Evolutionary conservation across 2,888 invertebrate species (phyloP).

Genomic region (Dusona sp.): DNA sequence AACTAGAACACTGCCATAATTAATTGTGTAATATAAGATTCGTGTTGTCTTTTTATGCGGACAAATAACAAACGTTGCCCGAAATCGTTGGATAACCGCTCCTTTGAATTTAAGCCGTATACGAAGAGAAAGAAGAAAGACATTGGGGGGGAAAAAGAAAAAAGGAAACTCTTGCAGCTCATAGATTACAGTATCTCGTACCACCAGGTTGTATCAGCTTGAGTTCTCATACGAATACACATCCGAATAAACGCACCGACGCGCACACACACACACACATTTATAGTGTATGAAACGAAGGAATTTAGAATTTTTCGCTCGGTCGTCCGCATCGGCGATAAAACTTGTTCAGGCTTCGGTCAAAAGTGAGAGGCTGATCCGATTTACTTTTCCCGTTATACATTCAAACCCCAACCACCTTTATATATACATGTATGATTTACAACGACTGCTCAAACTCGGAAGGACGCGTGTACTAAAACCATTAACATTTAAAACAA

Average conservation of each 20-base stretch:
- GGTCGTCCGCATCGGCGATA: conserved; percentile 64
- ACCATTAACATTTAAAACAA: conserved; percentile 22
- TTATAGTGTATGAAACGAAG: conserved; percentile 49
- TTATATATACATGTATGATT: background rate
- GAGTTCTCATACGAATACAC: conserved; percentile 32
- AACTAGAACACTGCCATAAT: background rate
- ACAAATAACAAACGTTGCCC: conserved; percentile 77
- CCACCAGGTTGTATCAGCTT: conserved; percentile 31
- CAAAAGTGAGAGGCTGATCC: conserved; percentile 82
- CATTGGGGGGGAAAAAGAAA: conserved; percentile 4
- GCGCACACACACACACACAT: background rate
- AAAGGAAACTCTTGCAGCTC: conserved; percentile 9
- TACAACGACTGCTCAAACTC: background rate
- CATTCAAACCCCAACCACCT: conserved; percentile 41
- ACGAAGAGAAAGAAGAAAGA: conserved; percentile 22
- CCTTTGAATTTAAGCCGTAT: background rate
- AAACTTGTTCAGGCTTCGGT: conserved; percentile 67
- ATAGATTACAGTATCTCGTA: conserved; percentile 26
- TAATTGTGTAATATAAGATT: background rate
- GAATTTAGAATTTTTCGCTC: conserved; percentile 77
- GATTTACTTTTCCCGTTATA: conserved; percentile 82
- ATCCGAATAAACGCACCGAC: background rate
- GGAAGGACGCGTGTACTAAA: conserved; percentile 11
- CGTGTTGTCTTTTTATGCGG: background rate
- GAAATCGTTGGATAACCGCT: conserved; percentile 74